Evolutionary conservation across 2,113 vertebrate genomes (phyloP), one percentile per base, ranked within the genome.

Genomic region (Tylochromis polylepis): DNA sequence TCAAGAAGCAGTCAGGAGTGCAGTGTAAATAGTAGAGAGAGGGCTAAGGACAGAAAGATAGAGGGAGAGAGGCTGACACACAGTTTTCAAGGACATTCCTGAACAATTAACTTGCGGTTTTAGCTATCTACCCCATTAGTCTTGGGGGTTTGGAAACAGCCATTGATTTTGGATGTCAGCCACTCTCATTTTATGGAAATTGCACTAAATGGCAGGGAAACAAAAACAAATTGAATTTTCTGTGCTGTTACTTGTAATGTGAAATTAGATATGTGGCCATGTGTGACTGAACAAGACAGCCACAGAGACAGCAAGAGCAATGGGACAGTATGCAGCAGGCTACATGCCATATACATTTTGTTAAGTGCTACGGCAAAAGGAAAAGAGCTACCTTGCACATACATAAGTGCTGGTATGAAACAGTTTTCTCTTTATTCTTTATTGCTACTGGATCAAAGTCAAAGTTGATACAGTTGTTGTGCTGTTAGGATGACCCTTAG

Each of bases 141-240:
- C 91, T 88, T 90, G 86, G 87, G 87, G 89, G 86, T 87, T 92
- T 93, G 88, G 93, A 94, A 92, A 86, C 89, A 95, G 91, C 82
- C 91, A 96, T 96, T 95, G 94, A 96, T 96, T 96, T 87, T 95
- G 95, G 93, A 95, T 89, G 93, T 85, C 92, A 94, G 93, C 95
- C 92, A 96, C 92, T 95, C 93, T 96, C 93, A 95, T 95, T 96
- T 95, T 92, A 95, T 94, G 92, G 91, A 95, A 95, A 95, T 94
- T 94, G 88, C 93, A 95, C 92, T 95, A 94, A 95, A 95, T 93
- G 93, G 87, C 93, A 94, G 87, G 86, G 87, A 93, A 94, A 95
- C 85, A 93, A 94, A 94, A 94, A 88, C 89, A 95, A 95, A 95
- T 94, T 95, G 91, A 95, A 94, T 94, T 95, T 91, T 93, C 89